Base-by-base conservation (phyloP, 1,140 invertebrate species). In the Saccostrea cuccullata region DNA sequence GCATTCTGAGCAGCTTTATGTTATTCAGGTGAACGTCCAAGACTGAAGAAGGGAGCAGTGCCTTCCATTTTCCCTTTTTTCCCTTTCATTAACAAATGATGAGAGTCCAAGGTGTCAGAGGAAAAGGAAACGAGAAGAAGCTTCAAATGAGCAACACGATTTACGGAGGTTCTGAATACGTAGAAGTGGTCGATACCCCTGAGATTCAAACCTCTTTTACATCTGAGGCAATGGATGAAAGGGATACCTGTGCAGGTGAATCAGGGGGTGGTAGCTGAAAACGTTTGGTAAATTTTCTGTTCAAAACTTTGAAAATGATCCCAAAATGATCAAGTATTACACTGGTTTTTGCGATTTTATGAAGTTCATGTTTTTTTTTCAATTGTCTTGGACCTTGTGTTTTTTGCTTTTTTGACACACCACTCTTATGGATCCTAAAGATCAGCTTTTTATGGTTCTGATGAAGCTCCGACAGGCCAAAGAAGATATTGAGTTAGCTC, bases 321-420 rank as follows among this genome's bases (percentile, higher is more conserved):
- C 26, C 13, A 47, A 82, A 26, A 47, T 47, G 26, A 47, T 82
- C 0, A 11, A 82, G 26, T 82, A 82, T 23, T 82, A 82, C 23
- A 82, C 77, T 82, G 77, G n/a, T 23, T 13, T 64, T 64, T 64
- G 60, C 55, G 56, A 87, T 56, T 90, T 85, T 82, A 73, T 56
- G 67, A 64, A 90, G 23, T 90, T 90, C 30, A 90, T 87, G 82
- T n/a, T 82, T 87, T 55, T 86, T 90, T 26, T 90, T 82, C n/a
- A 36, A 82, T 17, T 82, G 23, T 30, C 77, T 82, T 36, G 77
- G 77, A 55, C 82, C 67, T 64, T 36, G 56, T 56, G 13, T 64
- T 64, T 64, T 6, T 64, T 13, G 6, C 60, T 64, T 15, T 64
- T 23, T 23, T 17, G n/a, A 17, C 60, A 64, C 15, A 64, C 60